Percentiles rank a stretch among this genome's conserved stretches.
Evolutionary conservation across 2,888 invertebrate species (phyloP).

Genomic region (Tanytarsus gracilentus): DNA sequence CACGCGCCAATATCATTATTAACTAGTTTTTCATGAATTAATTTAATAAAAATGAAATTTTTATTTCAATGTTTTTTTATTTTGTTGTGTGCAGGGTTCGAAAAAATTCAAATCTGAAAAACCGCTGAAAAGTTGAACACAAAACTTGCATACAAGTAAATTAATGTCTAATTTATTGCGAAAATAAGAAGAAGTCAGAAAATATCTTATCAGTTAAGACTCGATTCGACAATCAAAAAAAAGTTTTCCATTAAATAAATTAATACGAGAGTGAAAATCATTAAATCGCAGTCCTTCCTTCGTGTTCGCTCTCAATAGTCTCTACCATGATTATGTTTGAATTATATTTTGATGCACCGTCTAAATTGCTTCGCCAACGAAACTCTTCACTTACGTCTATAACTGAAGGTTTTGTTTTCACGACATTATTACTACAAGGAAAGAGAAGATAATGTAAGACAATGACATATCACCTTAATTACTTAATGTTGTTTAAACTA

Average conservation of each 20-base stretch:
- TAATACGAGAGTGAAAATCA: not conserved
- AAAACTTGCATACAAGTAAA: too few species aligned
- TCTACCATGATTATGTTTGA: not conserved
- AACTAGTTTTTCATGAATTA: not conserved
- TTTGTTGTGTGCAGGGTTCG: not conserved
- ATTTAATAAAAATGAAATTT: not conserved
- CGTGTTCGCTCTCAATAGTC: not conserved
- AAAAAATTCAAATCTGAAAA: not conserved
- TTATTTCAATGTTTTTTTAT: not conserved
- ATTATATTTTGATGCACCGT: not conserved
- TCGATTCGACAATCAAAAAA: too few species aligned
- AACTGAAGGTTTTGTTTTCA: not conserved
- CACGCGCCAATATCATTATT: not conserved
- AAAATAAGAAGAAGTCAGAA: not conserved
- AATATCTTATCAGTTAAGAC: too few species aligned
- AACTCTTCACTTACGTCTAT: slow-evolving; percentile 20
- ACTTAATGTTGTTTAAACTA: not conserved
- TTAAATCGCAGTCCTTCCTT: not conserved
- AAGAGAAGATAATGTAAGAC: not conserved
- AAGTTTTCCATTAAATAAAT: not conserved
- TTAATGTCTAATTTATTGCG: too few species aligned
- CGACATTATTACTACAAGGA: not conserved
- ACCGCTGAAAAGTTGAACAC: too few species aligned
- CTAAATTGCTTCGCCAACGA: not conserved
- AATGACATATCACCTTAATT: slow-evolving; percentile 16